Base-by-base conservation (phyloP, 2,888 invertebrate species). In the Lepidonotus clava region DNA sequence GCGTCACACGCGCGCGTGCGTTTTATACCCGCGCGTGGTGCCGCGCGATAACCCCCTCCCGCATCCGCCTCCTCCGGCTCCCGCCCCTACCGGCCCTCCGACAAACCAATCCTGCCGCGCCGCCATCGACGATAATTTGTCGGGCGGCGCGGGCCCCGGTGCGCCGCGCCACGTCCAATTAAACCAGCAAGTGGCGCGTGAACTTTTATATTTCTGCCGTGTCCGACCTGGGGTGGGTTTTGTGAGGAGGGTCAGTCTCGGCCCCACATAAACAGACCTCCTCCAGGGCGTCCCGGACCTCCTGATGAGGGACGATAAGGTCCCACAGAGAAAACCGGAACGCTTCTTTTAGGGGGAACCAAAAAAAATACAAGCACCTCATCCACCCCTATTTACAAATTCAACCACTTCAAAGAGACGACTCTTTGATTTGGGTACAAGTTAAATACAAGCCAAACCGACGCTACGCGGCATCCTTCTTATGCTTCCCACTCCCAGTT, bases 41-140 rank as follows among this genome's bases (percentile, higher is more conserved):
- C 14, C 36, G 36, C n/a, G 5, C n/a, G 71, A 71, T 71, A 71
- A 71, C 71, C 56, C 24, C 14, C 56, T 56, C 56, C 11, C 56
- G 5, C 56, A 11, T 56, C 24, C 56, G 5, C 11, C 14, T n/a
- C 56, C 46, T 8, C 56, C 56, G 56, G 5, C 24, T 11, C 56
- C 24, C 40, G 40, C 8, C n/a, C 38, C 76, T n/a, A 6, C 76
- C 38, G 6, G 1, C n/a, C 76, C 34, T 18, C 76, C 36, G 40
- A n/a, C 76, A 34, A 36, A 76, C 76, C 2, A 40, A 34, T 40
- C 76, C 38, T 8, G 6, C 76, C 76, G 38, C n/a, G 67, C 28
- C 36, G 38, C 76, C 76, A 76, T 24, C 24, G 40, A 36, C 76
- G 76, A 76, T 76, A 76, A 76, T 38, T 76, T 76, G 76, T 76